Evolutionary conservation across 2,888 invertebrate genomes (phyloP).

Genomic region (Prenolepis imparis): DNA sequence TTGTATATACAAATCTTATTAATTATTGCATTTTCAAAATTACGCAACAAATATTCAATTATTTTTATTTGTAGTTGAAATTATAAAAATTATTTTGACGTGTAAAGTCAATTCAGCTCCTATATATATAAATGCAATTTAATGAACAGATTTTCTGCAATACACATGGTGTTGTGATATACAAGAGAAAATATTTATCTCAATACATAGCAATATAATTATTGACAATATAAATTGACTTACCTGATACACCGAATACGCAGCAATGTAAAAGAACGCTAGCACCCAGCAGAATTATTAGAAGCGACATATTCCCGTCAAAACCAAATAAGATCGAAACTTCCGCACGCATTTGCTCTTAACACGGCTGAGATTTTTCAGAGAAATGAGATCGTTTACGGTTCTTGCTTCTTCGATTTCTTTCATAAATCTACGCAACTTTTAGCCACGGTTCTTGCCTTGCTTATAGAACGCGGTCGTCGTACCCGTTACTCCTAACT

Average conservation of each 20-base stretch:
- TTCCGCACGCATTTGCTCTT: conserved; percentile 4
- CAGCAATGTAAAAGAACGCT: conserved; percentile 4
- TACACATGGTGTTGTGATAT: background rate
- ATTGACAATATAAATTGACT: conserved; percentile 48
- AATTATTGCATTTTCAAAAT: too few relatives aligned
- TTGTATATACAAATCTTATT: background rate
- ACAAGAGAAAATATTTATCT: background rate
- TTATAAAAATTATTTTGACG: background rate
- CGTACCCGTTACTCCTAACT: conserved; percentile 72
- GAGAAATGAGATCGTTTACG: conserved; percentile 46
- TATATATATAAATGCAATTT: background rate
- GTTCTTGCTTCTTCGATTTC: conserved; percentile 49
- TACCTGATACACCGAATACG: conserved; percentile 44
- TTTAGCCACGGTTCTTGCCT: conserved; percentile 39
- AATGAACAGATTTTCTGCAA: background rate
- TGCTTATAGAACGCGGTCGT: conserved; percentile 51
- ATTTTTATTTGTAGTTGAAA: too few relatives aligned
- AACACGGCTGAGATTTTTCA: conserved; percentile 34
- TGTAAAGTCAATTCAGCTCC: background rate
- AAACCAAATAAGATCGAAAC: background rate
- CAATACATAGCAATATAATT: background rate
- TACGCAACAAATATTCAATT: too few relatives aligned
- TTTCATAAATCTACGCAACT: conserved; percentile 56
- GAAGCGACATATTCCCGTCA: conserved; percentile 40
- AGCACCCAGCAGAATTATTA: conserved; percentile 8